Percentiles rank a stretch among this genome's conserved stretches.
phyloP scores from a whole-genome alignment of 1,140 invertebrate genomes.

The Teleogryllus occipitalis region DNA sequence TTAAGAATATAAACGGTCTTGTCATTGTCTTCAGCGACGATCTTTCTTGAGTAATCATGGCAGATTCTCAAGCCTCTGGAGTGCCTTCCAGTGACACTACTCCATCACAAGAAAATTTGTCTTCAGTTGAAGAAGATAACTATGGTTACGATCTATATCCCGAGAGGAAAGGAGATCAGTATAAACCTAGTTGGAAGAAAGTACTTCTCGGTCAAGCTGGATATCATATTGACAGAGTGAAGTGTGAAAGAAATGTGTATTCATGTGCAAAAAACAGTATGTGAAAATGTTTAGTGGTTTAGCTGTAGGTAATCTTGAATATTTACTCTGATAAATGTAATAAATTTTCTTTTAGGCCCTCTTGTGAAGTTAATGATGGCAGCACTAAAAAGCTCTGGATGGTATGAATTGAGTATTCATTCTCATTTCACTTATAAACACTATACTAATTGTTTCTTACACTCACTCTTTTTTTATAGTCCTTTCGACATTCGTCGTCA shows the following conservation, averaged over 20 bases:
- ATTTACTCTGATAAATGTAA: not conserved
- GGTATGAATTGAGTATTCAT: constrained; percentile 45
- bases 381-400: constrained; percentile 76
- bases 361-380: constrained; percentile 75
- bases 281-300: constrained; percentile 22
- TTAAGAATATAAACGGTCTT: no score
- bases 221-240: constrained; percentile 58
- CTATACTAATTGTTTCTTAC: not conserved
- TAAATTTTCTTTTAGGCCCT: constrained; percentile 49
- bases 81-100: no score
- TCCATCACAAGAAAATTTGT: not conserved
- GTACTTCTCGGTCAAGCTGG: constrained; percentile 53
- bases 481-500: constrained; percentile 75
- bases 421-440: constrained; percentile 16
- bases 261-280: constrained; percentile 66
- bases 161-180: constrained; percentile 56
- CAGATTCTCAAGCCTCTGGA: no score
- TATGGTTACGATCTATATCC: constrained; percentile 79
- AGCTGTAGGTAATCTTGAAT: no score
- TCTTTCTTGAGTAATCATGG: no score
- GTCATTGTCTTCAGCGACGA: no score
- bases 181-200: constrained; percentile 44
- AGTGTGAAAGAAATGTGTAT: constrained; percentile 74
- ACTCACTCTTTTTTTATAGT: constrained; percentile 42
- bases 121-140: constrained; percentile 10